phyloP scores from a whole-genome alignment of 2,113 vertebrate genomes.

The Salvelinus sp. region DNA sequence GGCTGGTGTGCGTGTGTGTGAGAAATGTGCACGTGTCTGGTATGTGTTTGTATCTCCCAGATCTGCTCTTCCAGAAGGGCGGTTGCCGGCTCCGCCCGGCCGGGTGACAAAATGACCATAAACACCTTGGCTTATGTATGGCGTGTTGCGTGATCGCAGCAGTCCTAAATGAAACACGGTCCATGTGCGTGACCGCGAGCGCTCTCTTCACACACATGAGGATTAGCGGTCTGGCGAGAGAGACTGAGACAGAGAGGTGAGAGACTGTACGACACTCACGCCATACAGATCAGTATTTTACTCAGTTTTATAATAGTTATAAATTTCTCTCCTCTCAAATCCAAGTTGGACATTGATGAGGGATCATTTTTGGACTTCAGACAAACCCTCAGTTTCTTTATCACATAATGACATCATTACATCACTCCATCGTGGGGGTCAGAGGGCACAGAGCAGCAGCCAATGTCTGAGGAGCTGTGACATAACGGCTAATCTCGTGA shows the following conservation, averaged over 20 bases:
- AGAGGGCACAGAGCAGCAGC: background rate
- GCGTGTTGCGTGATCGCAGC: constrained; percentile 41
- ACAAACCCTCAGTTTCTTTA: background rate
- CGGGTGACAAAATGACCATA: constrained; percentile 27
- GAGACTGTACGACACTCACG: constrained; percentile 37
- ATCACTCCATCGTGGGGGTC: background rate
- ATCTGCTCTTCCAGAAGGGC: background rate
- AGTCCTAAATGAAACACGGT: constrained; percentile 54
- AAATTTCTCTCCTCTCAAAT: background rate
- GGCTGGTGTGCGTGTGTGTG: background rate
- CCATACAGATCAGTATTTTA: constrained; percentile 16
- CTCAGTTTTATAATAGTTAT: background rate
- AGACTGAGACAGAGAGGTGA: constrained; percentile 14
- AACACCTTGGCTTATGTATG: constrained; percentile 44
- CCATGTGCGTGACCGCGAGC: constrained; percentile 53
- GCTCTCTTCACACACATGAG: constrained; percentile 36
- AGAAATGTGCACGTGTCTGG: background rate
- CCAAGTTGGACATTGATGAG: background rate
- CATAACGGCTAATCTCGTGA: no score
- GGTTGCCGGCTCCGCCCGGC: background rate
- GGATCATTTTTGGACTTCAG: background rate
- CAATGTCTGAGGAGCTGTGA: background rate
- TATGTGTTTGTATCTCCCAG: background rate
- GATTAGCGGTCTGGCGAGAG: constrained; percentile 35
- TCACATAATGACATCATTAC: background rate